phyloP scores from a whole-genome alignment of 1,140 invertebrate species.

The Ceratosolen solmsi region DNA sequence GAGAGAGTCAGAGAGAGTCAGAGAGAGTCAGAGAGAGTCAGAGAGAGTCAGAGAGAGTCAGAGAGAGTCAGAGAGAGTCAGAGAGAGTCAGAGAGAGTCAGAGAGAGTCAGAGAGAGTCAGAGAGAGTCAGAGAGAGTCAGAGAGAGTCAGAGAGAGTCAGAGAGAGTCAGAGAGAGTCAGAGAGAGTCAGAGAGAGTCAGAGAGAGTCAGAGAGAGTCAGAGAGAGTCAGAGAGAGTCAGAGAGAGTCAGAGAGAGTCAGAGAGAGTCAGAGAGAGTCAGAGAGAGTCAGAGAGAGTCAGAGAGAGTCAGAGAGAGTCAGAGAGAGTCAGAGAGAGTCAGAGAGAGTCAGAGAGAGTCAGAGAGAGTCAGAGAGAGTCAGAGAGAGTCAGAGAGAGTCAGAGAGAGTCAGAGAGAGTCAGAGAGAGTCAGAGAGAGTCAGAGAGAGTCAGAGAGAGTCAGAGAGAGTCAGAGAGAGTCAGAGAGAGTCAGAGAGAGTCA shows the following conservation, averaged over 20 bases:
- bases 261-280: background rate
- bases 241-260: background rate
- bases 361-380: background rate
- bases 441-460: background rate
- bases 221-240: background rate
- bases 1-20: background rate
- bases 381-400: background rate
- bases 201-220: background rate
- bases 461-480: background rate
- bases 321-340: background rate
- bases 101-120: background rate
- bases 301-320: background rate
- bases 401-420: background rate
- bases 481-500: background rate
- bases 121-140: background rate
- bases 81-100: background rate
- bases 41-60: background rate
- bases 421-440: background rate
- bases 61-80: background rate
- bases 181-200: background rate
- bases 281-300: background rate
- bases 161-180: background rate
- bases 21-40: background rate
- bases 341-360: background rate
- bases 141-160: background rate